phyloP scores from a whole-genome alignment of 2,797 vertebrate genomes.

The Hoplostethus mediterraneus region DNA sequence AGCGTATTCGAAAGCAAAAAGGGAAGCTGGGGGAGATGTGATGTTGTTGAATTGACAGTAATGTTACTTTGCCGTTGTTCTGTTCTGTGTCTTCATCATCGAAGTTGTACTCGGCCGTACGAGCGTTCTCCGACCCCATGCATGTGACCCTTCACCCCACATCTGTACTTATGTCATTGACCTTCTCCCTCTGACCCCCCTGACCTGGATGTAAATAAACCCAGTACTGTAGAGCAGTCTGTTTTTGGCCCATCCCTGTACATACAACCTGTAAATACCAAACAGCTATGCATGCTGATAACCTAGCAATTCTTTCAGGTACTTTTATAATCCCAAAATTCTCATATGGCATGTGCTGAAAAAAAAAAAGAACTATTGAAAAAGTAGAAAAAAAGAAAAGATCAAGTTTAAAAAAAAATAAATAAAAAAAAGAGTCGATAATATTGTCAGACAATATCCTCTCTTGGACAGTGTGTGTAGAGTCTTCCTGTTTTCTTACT shows the following conservation, averaged over 20 bases:
- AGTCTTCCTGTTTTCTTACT: constrained; percentile 83
- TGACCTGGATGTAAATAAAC: constrained; percentile 79
- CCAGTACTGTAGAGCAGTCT: constrained; percentile 82
- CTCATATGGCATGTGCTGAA: constrained; percentile 91
- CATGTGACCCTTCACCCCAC: constrained; percentile 71
- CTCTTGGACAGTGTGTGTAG: constrained; percentile 80
- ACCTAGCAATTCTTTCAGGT: constrained; percentile 96
- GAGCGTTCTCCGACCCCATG: constrained; percentile 66
- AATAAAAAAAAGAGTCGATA: constrained; percentile 78
- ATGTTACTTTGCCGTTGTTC: constrained; percentile 69
- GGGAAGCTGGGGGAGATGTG: constrained; percentile 55
- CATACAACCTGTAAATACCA: constrained; percentile 90
- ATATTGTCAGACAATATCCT: constrained; percentile 77
- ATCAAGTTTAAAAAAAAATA: constrained; percentile 61
- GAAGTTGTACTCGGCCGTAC: constrained; percentile 61
- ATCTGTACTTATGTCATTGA: constrained; percentile 75
- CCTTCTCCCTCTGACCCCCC: constrained; percentile 65
- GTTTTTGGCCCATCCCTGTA: constrained; percentile 81
- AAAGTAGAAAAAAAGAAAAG: constrained; percentile 74
- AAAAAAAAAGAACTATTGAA: constrained; percentile 63
- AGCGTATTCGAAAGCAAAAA: constrained; percentile 76
- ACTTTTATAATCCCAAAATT: constrained; percentile 96
- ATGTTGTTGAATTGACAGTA: constrained; percentile 67
- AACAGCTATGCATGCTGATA: constrained; percentile 95
- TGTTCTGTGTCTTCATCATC: constrained; percentile 69